phyloP scores from a whole-genome alignment of 2,888 invertebrate species.

The Muschampia staudingeri region DNA sequence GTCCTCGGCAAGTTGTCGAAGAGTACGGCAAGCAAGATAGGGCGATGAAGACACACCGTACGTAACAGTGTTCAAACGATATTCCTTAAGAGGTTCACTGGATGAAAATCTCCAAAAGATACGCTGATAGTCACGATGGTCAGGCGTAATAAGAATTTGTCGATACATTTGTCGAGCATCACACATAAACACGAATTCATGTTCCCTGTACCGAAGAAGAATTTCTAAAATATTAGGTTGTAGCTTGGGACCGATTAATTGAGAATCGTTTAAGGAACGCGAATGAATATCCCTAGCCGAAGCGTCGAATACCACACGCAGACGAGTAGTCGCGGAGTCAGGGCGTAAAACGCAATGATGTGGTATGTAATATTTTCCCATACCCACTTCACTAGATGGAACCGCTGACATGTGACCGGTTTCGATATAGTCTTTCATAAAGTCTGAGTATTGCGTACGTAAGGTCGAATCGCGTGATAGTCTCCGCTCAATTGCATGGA shows the following conservation, averaged over 20 bases:
- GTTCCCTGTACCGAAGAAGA: conserved; percentile 55
- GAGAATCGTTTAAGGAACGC: conserved; percentile 1
- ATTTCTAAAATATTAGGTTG: conserved; percentile 38
- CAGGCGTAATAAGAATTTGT: conserved; percentile 47
- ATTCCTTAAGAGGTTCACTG: conserved; percentile 48
- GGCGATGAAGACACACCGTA: conserved; percentile 53
- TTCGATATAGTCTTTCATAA: conserved; percentile 5
- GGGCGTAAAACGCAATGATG: conserved; percentile 1
- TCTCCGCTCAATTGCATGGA: not conserved
- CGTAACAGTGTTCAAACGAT: conserved; percentile 52
- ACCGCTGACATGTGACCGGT: not conserved
- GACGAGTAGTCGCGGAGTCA: not conserved
- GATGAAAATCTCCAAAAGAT: conserved; percentile 49
- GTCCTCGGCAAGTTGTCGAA: conserved; percentile 52
- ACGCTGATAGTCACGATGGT: conserved; percentile 51
- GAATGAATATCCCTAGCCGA: not conserved
- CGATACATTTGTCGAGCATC: conserved; percentile 58
- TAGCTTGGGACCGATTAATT: not conserved
- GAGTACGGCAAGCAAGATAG: conserved; percentile 53
- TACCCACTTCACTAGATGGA: not conserved
- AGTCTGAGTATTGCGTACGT: not conserved
- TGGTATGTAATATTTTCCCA: conserved; percentile 1
- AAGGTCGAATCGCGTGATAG: not conserved
- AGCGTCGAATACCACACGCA: not conserved
- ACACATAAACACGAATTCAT: conserved; percentile 54